Percentiles rank a stretch among this genome's conserved stretches.
These are phyloP conservation scores for Lagorchestes hirsutus DNA, from an alignment of 2,797 vertebrate species.

Conservation along the genomic window DNA sequence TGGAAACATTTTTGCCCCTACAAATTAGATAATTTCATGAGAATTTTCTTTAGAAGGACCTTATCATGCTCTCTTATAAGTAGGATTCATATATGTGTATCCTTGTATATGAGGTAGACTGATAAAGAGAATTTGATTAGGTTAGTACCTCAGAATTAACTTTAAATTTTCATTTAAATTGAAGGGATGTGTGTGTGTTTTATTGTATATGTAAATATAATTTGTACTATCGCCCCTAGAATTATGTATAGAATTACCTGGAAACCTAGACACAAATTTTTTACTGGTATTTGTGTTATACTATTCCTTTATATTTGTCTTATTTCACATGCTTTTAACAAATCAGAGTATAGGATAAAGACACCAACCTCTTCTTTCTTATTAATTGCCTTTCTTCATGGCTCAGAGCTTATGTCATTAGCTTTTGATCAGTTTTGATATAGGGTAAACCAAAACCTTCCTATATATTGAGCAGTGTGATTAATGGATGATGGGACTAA, in stretches of 20 bases:
- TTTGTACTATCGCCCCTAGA: neutral
- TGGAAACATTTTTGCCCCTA: neutral
- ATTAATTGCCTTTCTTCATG: neutral
- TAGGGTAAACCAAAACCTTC: neutral
- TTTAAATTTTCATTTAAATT: neutral
- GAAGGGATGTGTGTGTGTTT: neutral
- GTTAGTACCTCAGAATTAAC: neutral
- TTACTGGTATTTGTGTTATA: neutral
- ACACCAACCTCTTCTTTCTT: neutral
- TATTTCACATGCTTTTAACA: neutral
- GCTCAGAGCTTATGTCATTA: neutral
- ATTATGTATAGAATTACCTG: neutral
- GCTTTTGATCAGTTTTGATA: neutral
- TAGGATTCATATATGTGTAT: neutral
- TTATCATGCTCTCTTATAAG: neutral
- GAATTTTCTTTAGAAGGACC: neutral
- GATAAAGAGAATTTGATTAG: neutral
- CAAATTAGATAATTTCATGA: neutral
- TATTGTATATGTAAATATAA: neutral
- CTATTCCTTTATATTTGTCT: neutral
- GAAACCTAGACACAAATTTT: neutral
- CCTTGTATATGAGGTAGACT: neutral
- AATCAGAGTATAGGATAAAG: neutral
- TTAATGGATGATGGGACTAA: neutral
- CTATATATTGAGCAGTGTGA: neutral